Evolutionary conservation across 1,140 invertebrate genomes (phyloP), one percentile per base, ranked within the genome.

Genomic region (Phymastichus coffea): DNA sequence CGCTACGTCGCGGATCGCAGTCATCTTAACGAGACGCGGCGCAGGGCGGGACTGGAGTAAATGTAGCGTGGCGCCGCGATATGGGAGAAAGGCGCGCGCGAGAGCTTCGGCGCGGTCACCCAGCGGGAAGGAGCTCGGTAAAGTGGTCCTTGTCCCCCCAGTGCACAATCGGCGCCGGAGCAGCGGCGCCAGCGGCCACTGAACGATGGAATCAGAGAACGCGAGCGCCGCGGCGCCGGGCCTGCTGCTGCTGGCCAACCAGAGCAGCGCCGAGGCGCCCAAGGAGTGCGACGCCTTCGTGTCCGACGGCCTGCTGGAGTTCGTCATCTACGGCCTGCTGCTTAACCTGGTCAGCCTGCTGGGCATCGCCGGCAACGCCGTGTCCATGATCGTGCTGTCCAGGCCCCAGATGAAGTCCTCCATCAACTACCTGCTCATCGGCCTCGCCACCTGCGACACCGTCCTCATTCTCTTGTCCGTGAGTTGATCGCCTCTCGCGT

Each of bases 381-480:
- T 97, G 15, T 92, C 92, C 1, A 93, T 96, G 81, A 87, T 94
- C 19, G 94, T 98, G 25, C 81, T 97, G 8, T 93, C 89, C 12
- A 84, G 93, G 30, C 93, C 92, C 0, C 93, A 95, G 70, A 97
- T 97, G 94, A 86, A 89, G 65, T 95, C 92, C 8, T 95, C 93
- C 64, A 95, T 97, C 65, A 97, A 97, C 80, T 95, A 94, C 70
- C 84, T 96, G 57, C 84, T 97, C 4, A 92, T 93, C 37, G 93
- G 93, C 1, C 82, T 97, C 28, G 94, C 95, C 1, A 86, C 91
- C 67, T 95, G 93, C 79, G 95, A 97, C 81, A 93, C 91, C 1
- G 83, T 94, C 46, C 84, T 97, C 51, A 91, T 97, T 44, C 81
- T 94, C 44, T 90, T 91, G 10, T 91, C 93, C 22, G 78, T 80